Evolutionary conservation across 2,113 vertebrate genomes (phyloP), one percentile per base, ranked within the genome.

Genomic region (Typhlomys cinereus): DNA sequence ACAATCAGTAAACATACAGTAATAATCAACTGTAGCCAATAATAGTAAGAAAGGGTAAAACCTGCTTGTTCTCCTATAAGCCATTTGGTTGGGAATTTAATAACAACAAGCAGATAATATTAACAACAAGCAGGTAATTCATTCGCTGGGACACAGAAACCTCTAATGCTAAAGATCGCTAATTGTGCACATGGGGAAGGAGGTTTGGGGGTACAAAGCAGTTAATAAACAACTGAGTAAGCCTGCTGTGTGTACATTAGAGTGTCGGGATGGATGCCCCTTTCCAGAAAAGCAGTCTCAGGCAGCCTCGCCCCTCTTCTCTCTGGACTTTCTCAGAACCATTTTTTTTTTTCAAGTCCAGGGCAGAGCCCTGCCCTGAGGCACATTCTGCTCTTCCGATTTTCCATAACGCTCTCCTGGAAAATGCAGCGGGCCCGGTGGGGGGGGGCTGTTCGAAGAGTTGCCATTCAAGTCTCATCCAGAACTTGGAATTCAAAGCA

Each of bases 401-500:
- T 95, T 95, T 91, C 96, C 92, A 52, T 85, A 88, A 85, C 82
- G 88, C 70, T 94, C 71, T 91, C 88, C 73, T 96, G 88, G 81
- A 95, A 95, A 96, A 82, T 82, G 48, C 70, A 85, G 64, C 79
- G n/a, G n/a, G n/a, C 41, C 64, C 48, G 41, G 94, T 94, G 9
- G 46, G 67, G 50, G n/a, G 79, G 89, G 46, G 84, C 67, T 73
- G n/a, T 80, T 94, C 87, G 69, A 81, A 46, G 66, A 39, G 48
- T 76, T 62, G 69, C 89, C 79, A 46, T 61, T 29, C 0, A 13
- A 10, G 10, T 83, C 75, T 29, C 36, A 64, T 59, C 20, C 73
- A 86, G 92, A 92, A 61, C 61, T 48, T 34, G 36, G 62, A 90
- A 48, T 64, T 20, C 79, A 48, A 70, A n/a, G 52, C 70, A 67